Conservation (phyloP, 2,797 vertebrate genomes). For the Oreortyx pictus region DNA sequence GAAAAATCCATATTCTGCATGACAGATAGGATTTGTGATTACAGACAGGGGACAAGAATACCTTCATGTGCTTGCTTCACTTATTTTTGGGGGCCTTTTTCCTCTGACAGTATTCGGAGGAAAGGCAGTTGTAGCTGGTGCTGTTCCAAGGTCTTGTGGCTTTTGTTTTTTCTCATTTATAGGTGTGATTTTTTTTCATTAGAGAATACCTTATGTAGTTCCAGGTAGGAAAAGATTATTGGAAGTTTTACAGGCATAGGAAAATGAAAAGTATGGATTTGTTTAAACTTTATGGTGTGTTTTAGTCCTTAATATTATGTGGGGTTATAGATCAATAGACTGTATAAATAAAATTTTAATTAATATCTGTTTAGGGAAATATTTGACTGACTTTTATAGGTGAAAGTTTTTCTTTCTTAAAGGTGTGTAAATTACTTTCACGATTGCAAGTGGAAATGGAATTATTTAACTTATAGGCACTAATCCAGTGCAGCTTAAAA, state of each 20-base stretch:
- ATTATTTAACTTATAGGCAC: not conserved
- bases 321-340: not conserved
- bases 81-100: not conserved
- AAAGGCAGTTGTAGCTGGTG: not conserved
- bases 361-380: not conserved
- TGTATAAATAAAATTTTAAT: not conserved
- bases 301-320: not conserved
- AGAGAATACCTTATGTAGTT: not conserved
- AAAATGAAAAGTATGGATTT: not conserved
- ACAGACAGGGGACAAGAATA: not conserved
- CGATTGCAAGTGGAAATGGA: not conserved
- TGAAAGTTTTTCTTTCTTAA: not conserved
- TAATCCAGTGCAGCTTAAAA: not conserved
- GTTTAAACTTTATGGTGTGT: not conserved
- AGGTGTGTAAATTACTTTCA: not conserved
- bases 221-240: not conserved
- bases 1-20: not conserved
- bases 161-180: not conserved
- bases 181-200: not conserved
- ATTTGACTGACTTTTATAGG: not conserved
- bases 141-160: rapidly evolving
- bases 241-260: not conserved
- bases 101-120: not conserved
- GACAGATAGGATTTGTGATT: not conserved
- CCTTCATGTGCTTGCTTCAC: not conserved